Evolutionary conservation across 2,113 vertebrate species (phyloP), one percentile per base, ranked within the genome.

Genomic region (Actenoides hombroni): DNA sequence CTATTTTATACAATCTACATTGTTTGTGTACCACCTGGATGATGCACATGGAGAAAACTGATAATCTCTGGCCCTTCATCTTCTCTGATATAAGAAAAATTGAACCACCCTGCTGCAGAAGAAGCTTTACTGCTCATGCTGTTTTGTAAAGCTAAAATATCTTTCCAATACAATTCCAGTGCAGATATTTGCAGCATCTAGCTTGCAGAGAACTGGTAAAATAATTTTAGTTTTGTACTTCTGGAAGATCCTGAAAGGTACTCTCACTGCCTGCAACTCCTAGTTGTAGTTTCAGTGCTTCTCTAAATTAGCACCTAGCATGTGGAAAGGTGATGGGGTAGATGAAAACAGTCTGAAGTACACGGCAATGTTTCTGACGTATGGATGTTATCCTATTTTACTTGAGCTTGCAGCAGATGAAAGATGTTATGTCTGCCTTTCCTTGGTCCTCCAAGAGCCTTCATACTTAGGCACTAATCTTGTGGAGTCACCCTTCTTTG

Each of bases 1-100:
- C 14, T 11, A 0, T 3, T 73, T 74, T 9, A 2, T 11, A 4
- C 5, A 51, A 3, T n/a, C 51, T 40, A 3, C 0, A 2, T 12
- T 6, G 21, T 4, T 31, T 24, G 29, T 12, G 53, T 28, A 8
- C 40, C 33, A 15, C 42, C n/a, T 21, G n/a, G 29, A 19, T 42
- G 20, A 7, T 24, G 64, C 77, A 19, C 8, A 35, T 49, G 37
- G 19, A 46, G 16, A 31, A 51, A 67, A 68, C 20, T 4, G 1
- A 44, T 24, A 9, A 73, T 39, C 56, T 51, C 14, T 5, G 8
- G 31, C 12, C 19, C 4, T 46, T 31, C 6, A 25, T 25, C 8
- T 20, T 28, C 61, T 64, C 28, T 15, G n/a, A 6, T 42, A n/a
- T 10, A 6, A 74, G 48, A 6, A 13, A 46, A 53, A 40, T 39